These are phyloP conservation scores for Hydropsyche tenuis DNA, from an alignment of 1,140 invertebrate genomes.

Conservation along the genomic window DNA sequence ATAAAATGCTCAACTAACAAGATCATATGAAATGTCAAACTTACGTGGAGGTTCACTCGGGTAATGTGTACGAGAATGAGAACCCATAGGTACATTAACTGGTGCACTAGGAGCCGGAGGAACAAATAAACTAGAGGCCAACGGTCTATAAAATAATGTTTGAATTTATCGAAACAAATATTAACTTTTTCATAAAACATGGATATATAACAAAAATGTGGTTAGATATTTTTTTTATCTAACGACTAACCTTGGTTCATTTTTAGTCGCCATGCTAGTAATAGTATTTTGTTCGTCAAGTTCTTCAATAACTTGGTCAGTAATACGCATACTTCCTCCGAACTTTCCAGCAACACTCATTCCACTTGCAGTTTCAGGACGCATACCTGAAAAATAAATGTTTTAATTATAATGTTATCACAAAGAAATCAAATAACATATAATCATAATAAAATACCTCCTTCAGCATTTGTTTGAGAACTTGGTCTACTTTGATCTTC, in stretches of 20 bases:
- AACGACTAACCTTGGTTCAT: slow-evolving; percentile 56
- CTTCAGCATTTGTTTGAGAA: slow-evolving; percentile 56
- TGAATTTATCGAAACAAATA: too few species aligned
- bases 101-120: slow-evolving; percentile 58
- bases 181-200: too few species aligned
- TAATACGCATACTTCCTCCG: slow-evolving; percentile 72
- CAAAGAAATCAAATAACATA: slow-evolving; percentile 8
- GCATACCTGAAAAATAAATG: background rate
- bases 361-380: background rate
- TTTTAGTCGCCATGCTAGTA: slow-evolving; percentile 69
- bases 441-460: slow-evolving; percentile 35
- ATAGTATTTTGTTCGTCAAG: slow-evolving; percentile 82
- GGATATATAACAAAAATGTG: background rate
- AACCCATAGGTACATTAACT: slow-evolving; percentile 53
- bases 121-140: slow-evolving; percentile 65
- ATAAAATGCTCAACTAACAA: background rate
- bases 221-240: background rate
- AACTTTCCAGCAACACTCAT: slow-evolving; percentile 25
- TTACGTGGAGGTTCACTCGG: slow-evolving; percentile 51
- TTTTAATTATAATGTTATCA: background rate
- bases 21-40: slow-evolving; percentile 6
- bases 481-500: slow-evolving; percentile 64
- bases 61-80: slow-evolving; percentile 50
- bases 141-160: slow-evolving; percentile 57
- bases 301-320: slow-evolving; percentile 80